Conservation (phyloP, 1,140 invertebrate species). For the Oreohelix idahoensis region DNA sequence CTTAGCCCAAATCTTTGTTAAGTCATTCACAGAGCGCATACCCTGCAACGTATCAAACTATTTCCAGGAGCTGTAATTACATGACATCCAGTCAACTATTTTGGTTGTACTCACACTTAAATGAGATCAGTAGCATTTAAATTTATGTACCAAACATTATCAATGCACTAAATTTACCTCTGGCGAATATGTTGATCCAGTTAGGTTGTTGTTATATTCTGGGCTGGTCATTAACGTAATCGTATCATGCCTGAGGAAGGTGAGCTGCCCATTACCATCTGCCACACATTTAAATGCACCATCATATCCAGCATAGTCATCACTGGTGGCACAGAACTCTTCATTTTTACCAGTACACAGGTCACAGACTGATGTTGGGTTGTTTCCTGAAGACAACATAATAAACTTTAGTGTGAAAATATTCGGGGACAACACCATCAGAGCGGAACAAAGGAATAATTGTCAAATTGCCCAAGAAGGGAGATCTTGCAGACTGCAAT, state of each 20-base stretch:
- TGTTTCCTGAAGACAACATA: conserved; percentile 77
- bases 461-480: no score
- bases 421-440: no score
- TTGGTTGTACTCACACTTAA: no score
- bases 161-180: not conserved
- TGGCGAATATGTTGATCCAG: not conserved
- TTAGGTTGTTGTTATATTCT: not conserved
- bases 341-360: conserved; percentile 82
- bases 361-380: conserved; percentile 85
- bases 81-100: no score
- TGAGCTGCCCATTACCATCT: conserved; percentile 84
- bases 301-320: conserved; percentile 92
- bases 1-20: no score
- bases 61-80: no score
- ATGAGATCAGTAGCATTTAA: no score
- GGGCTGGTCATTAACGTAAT: conserved; percentile 71
- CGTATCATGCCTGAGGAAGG: conserved; percentile 87
- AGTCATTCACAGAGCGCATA: no score
- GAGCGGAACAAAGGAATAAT: no score
- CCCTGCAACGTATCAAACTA: no score
- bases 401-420: no score
- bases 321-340: conserved; percentile 85
- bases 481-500: no score
- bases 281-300: conserved; percentile 87
- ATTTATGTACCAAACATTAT: not conserved